Conservation (phyloP, 2,888 invertebrate species). For the Lycophotia porphyrea region DNA sequence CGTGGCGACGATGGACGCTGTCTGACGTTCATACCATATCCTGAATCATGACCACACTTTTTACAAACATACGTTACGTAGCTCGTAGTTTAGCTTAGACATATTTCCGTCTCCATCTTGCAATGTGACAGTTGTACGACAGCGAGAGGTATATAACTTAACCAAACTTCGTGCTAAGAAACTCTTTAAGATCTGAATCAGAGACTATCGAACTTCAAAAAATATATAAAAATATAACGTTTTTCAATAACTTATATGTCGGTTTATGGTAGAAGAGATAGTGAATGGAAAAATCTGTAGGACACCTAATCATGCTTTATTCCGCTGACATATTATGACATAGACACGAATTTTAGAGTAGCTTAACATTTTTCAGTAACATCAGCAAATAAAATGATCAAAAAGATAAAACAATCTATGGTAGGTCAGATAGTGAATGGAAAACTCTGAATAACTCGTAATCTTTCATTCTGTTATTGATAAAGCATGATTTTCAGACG, state of each 20-base stretch:
- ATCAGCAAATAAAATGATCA: neutral
- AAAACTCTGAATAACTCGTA: neutral
- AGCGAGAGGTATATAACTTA: neutral
- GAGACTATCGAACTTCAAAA: neutral
- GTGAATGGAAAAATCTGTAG: conserved; percentile 20
- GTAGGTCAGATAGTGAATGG: neutral
- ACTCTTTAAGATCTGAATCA: neutral
- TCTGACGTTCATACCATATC: no score
- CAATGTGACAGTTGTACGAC: neutral
- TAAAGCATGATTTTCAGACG: neutral
- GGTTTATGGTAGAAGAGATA: conserved; percentile 18
- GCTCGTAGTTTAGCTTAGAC: neutral
- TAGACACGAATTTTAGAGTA: neutral
- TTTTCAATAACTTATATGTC: conserved; percentile 3
- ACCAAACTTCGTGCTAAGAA: neutral
- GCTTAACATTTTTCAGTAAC: neutral
- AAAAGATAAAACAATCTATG: neutral
- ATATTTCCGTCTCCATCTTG: neutral
- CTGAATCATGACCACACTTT: no score
- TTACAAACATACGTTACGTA: no score
- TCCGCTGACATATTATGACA: neutral
- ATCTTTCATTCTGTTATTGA: neutral
- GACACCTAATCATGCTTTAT: neutral
- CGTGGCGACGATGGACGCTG: no score
- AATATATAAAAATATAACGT: no score